phyloP scores from a whole-genome alignment of 2,888 invertebrate genomes.

The Melieria crassipennis region DNA sequence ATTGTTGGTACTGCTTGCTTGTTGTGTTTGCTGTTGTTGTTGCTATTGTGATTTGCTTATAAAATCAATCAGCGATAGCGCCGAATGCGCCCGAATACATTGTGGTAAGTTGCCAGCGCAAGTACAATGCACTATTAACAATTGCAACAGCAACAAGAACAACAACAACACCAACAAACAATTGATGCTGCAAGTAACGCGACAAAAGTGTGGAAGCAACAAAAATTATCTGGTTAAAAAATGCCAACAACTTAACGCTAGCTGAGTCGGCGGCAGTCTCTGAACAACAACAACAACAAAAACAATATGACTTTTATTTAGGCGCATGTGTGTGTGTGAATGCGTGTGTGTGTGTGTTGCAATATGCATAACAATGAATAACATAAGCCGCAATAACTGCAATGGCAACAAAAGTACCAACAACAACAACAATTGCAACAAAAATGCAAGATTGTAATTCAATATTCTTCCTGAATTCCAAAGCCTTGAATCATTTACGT shows the following conservation, averaged over 20 bases:
- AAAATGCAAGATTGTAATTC: constrained; percentile 50
- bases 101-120: too few species aligned
- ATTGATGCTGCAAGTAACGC: too few species aligned
- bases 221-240: constrained; percentile 11
- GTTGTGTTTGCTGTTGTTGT: constrained; percentile 15
- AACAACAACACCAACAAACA: background rate
- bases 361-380: too few species aligned
- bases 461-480: constrained; percentile 67
- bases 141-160: background rate
- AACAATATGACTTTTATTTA: background rate
- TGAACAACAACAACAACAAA: background rate
- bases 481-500: constrained; percentile 64
- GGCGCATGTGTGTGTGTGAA: background rate
- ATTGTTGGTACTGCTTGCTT: too few species aligned
- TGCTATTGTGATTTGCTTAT: background rate
- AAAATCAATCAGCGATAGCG: too few species aligned
- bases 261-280: background rate
- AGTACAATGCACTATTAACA: constrained; percentile 19
- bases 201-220: too few species aligned
- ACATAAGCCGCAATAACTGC: too few species aligned
- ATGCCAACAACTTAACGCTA: constrained; percentile 17
- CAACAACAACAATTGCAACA: background rate
- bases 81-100: too few species aligned
- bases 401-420: background rate
- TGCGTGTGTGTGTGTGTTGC: too few species aligned